These are phyloP conservation scores for Frankliniella fusca DNA, from an alignment of 2,888 invertebrate genomes.

Conservation along the genomic window DNA sequence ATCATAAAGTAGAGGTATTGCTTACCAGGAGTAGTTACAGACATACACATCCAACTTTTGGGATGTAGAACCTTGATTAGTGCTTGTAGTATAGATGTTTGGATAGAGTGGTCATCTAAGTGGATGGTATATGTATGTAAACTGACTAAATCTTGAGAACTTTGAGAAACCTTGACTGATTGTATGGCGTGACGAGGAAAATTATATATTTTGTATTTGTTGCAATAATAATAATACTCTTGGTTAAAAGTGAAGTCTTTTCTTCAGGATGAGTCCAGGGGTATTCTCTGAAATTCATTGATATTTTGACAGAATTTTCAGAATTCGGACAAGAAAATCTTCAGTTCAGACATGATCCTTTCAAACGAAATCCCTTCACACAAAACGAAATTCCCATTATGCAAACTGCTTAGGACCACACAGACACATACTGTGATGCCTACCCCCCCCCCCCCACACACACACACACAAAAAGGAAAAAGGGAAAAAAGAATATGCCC, in stretches of 20 bases:
- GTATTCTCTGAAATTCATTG: too few species aligned
- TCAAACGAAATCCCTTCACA: too few species aligned
- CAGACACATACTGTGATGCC: too few species aligned
- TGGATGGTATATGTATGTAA: background rate
- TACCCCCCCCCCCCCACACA: too few species aligned
- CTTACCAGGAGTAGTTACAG: background rate
- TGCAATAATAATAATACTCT: background rate
- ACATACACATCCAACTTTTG: background rate
- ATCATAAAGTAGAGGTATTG: background rate
- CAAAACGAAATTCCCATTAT: too few species aligned
- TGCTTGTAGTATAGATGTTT: background rate
- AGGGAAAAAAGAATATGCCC: too few species aligned
- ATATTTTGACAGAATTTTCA: too few species aligned
- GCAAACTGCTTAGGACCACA: too few species aligned
- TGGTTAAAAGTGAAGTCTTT: background rate
- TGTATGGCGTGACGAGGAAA: constrained; percentile 4
- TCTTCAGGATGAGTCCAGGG: background rate
- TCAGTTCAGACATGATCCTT: too few species aligned
- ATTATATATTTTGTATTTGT: constrained; percentile 16
- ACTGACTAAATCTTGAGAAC: background rate
- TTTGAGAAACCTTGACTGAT: constrained; percentile 1
- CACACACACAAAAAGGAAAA: too few species aligned
- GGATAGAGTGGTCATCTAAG: background rate
- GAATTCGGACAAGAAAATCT: too few species aligned
- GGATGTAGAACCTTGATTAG: background rate